Evolutionary conservation across 2,888 invertebrate species (phyloP).

Genomic region (Aphodius granarius): DNA sequence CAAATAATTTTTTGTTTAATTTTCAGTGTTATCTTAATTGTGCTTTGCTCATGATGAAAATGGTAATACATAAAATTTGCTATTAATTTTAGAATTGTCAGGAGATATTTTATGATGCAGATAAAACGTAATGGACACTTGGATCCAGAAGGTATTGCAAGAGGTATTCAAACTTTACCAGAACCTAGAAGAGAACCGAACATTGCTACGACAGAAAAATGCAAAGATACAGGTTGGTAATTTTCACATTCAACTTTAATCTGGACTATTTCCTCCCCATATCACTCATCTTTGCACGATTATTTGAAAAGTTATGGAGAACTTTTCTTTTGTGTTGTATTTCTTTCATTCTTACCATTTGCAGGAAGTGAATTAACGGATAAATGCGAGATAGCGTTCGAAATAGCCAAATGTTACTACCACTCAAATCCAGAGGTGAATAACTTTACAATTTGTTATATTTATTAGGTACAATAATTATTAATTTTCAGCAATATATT

Average conservation of each 20-base stretch:
- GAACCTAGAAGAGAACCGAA: constrained; percentile 54
- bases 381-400: constrained; percentile 56
- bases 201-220: constrained; percentile 55
- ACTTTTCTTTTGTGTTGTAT: no score
- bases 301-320: no score
- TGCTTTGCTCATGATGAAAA: constrained; percentile 21
- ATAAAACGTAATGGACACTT: constrained; percentile 43
- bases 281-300: no score
- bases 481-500: constrained; percentile 8
- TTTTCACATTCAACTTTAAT: no score
- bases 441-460: neutral
- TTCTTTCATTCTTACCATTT: constrained; percentile 43
- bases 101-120: neutral
- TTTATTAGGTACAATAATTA: neutral
- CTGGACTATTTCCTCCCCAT: no score
- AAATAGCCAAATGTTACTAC: constrained; percentile 57
- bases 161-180: constrained; percentile 36
- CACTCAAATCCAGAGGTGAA: constrained; percentile 50
- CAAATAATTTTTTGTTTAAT: neutral
- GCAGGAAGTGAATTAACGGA: constrained; percentile 54
- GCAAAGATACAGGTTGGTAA: constrained; percentile 56
- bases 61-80: constrained; percentile 22
- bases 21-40: constrained; percentile 26
- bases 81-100: neutral
- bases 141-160: constrained; percentile 5